Conservation (phyloP, 1,140 invertebrate genomes). For the Aporrectodea caliginosa region DNA sequence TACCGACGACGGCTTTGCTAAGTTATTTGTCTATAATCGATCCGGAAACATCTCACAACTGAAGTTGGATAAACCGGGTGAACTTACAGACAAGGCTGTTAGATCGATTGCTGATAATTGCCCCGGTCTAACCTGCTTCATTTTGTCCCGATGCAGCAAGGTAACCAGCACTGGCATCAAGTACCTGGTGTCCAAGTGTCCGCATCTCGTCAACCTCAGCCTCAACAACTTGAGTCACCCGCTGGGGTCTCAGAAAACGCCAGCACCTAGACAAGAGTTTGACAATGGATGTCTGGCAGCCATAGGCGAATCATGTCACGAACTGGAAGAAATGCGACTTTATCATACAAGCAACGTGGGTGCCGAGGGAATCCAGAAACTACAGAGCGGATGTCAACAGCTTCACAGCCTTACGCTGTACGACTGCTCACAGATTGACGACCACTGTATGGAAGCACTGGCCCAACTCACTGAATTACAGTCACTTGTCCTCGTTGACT, state of each 20-base stretch:
- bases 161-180: slow-evolving; percentile 10
- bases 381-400: slow-evolving; percentile 7
- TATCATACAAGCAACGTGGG: neutral
- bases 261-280: neutral
- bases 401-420: neutral
- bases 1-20: slow-evolving; percentile 19
- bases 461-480: neutral
- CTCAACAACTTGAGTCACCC: neutral
- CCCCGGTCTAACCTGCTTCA: neutral
- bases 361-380: slow-evolving; percentile 5
- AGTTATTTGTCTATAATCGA: slow-evolving; percentile 12
- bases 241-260: neutral
- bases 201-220: slow-evolving; percentile 1
- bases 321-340: neutral
- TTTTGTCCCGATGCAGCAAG: slow-evolving; percentile 9
- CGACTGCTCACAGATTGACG: neutral
- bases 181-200: neutral
- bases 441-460: slow-evolving; percentile 8
- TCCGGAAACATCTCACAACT: neutral
- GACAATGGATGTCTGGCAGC: neutral
- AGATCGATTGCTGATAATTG: slow-evolving; percentile 16
- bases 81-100: slow-evolving; percentile 22
- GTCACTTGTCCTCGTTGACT: slow-evolving; percentile 7
- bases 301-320: neutral
- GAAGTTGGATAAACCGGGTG: slow-evolving; percentile 14